phyloP scores from a whole-genome alignment of 1,140 invertebrate species.

The Atta texana region DNA sequence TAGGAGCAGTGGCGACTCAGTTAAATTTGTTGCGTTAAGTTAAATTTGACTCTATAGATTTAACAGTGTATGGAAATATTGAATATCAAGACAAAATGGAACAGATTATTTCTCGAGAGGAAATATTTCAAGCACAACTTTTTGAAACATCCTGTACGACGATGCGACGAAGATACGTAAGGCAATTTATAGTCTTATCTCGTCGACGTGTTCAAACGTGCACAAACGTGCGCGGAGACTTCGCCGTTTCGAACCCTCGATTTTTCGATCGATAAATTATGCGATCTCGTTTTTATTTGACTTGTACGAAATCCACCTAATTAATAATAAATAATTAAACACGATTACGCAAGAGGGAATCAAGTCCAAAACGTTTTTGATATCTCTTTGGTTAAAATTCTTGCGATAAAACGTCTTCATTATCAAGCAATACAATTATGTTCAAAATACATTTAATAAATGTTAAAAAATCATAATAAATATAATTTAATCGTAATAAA shows the following conservation, averaged over 20 bases:
- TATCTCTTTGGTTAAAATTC: background rate
- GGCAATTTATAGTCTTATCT: conserved; percentile 47
- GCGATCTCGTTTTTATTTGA: background rate
- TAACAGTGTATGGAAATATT: background rate
- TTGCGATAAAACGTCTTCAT: background rate
- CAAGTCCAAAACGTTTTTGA: background rate
- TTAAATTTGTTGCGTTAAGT: too few relatives aligned
- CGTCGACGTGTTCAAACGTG: conserved; percentile 25
- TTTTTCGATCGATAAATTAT: conserved; percentile 34
- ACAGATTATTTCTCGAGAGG: background rate
- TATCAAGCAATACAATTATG: too few relatives aligned
- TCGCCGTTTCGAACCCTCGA: background rate
- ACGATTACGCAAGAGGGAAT: background rate
- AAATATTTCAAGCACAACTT: background rate
- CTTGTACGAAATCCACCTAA: background rate
- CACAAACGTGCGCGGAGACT: conserved; percentile 6
- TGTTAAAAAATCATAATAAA: too few relatives aligned
- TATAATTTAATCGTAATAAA: too few relatives aligned
- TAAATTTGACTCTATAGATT: too few relatives aligned
- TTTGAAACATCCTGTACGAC: background rate
- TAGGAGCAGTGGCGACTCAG: too few relatives aligned
- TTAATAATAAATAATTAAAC: background rate
- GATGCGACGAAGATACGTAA: conserved; percentile 10
- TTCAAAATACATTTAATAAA: too few relatives aligned
- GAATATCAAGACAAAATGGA: background rate